Percentiles rank a stretch among this genome's conserved stretches.
These are phyloP conservation scores for Sapajus apella DNA, from an alignment of 2,113 vertebrate genomes.

Conservation along the genomic window DNA sequence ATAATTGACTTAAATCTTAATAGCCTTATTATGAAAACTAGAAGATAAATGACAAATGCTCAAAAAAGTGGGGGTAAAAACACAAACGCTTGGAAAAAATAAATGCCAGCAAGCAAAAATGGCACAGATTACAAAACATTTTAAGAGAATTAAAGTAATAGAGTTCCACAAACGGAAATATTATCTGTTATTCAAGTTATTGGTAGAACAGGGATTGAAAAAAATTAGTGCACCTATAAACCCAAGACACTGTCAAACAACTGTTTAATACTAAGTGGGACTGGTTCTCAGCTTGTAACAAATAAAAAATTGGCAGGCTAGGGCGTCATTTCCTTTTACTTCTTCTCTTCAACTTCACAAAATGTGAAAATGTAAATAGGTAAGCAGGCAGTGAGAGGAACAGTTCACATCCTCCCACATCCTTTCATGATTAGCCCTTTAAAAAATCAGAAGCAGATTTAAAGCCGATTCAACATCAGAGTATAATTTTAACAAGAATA, in stretches of 20 bases:
- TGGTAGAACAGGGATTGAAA: neutral
- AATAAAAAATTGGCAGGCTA: neutral
- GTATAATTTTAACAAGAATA: neutral
- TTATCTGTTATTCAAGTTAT: neutral
- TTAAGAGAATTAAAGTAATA: slow-evolving; percentile 10
- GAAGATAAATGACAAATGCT: neutral
- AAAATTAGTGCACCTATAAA: neutral
- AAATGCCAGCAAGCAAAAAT: neutral
- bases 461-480: neutral
- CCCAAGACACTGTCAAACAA: slow-evolving; percentile 22
- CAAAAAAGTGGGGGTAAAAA: neutral
- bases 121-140: neutral
- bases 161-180: neutral
- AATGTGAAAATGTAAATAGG: neutral
- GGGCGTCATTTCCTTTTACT: neutral
- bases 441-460: neutral
- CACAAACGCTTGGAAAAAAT: neutral
- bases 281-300: too few relatives aligned
- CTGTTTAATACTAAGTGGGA: neutral
- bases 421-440: neutral
- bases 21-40: neutral
- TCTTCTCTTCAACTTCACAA: slow-evolving; percentile 37
- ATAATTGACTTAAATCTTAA: neutral
- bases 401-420: slow-evolving; percentile 15
- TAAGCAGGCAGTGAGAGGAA: slow-evolving; percentile 11